phyloP scores from a whole-genome alignment of 2,797 vertebrate species.

The Poeciliopsis infans region DNA sequence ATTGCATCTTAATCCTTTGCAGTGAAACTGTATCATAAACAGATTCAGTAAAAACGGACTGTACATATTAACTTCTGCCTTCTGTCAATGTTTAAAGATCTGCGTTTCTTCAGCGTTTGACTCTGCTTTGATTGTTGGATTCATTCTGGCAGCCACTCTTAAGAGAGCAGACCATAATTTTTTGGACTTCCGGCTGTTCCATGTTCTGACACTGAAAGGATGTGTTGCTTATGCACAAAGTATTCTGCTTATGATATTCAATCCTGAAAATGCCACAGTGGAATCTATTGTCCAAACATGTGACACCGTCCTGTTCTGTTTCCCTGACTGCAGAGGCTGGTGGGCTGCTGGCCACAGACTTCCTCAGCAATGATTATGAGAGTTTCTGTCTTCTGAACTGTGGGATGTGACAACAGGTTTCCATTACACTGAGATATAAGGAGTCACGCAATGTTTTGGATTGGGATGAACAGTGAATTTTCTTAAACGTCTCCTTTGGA shows the following conservation, averaged over 20 bases:
- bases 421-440: constrained; percentile 35
- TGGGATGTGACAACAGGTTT: constrained; percentile 40
- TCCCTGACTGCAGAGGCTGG: constrained; percentile 39
- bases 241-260: constrained; percentile 54
- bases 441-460: constrained; percentile 19
- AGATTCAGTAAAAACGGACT: background rate
- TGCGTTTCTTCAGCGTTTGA: constrained; percentile 1
- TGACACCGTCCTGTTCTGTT: constrained; percentile 37
- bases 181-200: constrained; percentile 55
- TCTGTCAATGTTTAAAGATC: background rate
- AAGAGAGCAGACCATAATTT: constrained; percentile 19
- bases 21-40: constrained; percentile 3
- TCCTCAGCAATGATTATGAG: constrained; percentile 37
- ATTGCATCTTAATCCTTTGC: background rate
- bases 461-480: constrained; percentile 14
- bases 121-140: constrained; percentile 11
- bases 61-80: constrained; percentile 5
- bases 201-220: constrained; percentile 41
- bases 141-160: constrained; percentile 21
- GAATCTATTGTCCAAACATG: constrained; percentile 68
- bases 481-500: constrained; percentile 19
- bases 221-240: constrained; percentile 44
- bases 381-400: constrained; percentile 16
- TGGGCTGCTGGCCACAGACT: constrained; percentile 23
- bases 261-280: constrained; percentile 56